Evolutionary conservation across 2,888 invertebrate species (phyloP), one percentile per base, ranked within the genome.

Genomic region (Sinhomidia bicolor): DNA sequence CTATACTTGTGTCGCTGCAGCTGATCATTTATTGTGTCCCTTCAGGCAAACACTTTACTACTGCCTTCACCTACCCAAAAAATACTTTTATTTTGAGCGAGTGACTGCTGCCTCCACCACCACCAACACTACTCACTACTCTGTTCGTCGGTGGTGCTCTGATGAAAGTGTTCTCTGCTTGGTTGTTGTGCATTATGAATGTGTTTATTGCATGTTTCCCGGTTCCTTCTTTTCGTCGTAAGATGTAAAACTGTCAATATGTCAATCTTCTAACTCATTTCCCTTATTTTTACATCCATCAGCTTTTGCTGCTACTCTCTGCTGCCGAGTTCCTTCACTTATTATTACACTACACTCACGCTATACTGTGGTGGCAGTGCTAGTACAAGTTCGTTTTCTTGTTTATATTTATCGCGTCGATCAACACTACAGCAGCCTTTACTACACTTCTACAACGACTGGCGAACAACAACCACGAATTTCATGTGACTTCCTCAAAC

Each of bases 161-260:
- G n/a, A n/a, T n/a, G n/a, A n/a, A n/a, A n/a, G n/a, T n/a, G n/a
- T n/a, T n/a, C n/a, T n/a, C n/a, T n/a, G n/a, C n/a, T n/a, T 23
- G 20, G 78, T 86, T 20, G 26, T 86, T 85, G 89, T 84, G 84
- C 83, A 79, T 89, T 90, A 89, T 90, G 90, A 90, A 90, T 90
- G 90, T 80, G 88, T 89, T 90, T 90, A 90, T 90, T 89, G 90
- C 90, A 90, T 90, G 90, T 88, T 88, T 82, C 84, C 81, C 79
- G 41, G 47, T 74, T 29, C 80, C 71, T 74, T 87, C 65, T 44
- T 36, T 82, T 82, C 60, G 20, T 82, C 60, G 20, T 60, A 65
- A 78, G 85, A 85, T 81, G 76, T 88, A 71, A 84, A 86, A 87
- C 84, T 89, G 89, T 87, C 89, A 89, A 87, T 89, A 84, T 89